Percentiles rank a stretch among this genome's conserved stretches.
These are phyloP conservation scores for Strix uralensis DNA, from an alignment of 2,113 vertebrate species.

Conservation along the genomic window DNA sequence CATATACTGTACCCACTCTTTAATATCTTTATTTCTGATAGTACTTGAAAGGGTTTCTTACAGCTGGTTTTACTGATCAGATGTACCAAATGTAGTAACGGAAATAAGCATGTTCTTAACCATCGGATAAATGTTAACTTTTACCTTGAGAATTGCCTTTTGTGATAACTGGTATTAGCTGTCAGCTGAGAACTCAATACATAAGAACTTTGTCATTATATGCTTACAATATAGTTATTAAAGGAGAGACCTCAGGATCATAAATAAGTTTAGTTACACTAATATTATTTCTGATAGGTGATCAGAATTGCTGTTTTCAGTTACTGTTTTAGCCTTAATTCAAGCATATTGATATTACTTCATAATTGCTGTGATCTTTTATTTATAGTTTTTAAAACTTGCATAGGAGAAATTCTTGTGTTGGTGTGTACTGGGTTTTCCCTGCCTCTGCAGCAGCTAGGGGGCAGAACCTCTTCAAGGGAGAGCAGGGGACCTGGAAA, in stretches of 20 bases:
- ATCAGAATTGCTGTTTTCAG: neutral
- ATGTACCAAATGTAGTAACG: neutral
- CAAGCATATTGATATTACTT: neutral
- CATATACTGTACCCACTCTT: neutral
- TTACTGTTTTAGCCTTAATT: neutral
- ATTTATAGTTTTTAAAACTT: neutral
- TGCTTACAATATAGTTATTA: neutral
- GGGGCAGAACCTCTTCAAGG: neutral
- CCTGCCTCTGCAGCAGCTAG: neutral
- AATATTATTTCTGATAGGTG: neutral
- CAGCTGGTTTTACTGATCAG: neutral
- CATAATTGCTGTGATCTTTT: neutral
- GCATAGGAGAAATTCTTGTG: neutral
- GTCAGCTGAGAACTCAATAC: neutral
- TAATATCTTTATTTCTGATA: neutral
- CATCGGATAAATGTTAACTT: neutral
- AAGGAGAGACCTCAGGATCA: neutral
- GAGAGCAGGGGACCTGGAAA: rapidly evolving
- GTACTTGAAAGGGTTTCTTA: neutral
- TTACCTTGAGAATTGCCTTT: neutral
- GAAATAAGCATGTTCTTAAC: neutral
- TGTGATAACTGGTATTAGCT: neutral
- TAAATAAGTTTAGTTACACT: neutral
- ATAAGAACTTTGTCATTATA: neutral
- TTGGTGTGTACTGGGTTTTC: neutral